Conservation (phyloP, 1,140 invertebrate genomes). For the Hyposmocoma kahamanoa region DNA sequence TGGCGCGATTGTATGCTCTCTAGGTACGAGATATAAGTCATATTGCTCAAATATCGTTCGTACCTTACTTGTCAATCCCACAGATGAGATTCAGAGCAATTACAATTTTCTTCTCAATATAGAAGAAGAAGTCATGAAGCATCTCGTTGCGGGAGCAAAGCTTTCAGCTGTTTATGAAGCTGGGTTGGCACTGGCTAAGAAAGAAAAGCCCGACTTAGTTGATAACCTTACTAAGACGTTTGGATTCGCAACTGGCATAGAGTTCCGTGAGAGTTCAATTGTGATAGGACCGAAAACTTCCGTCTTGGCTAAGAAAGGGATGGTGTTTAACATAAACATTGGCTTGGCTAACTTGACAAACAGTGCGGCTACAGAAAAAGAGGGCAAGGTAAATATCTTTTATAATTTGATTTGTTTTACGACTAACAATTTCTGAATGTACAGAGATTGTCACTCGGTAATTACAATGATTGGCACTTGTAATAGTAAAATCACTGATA, state of each 20-base stretch:
- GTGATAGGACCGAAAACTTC: constrained; percentile 93
- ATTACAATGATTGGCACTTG: no score
- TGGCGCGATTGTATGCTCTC: constrained; percentile 95
- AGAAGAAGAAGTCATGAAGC: constrained; percentile 94
- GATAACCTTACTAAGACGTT: constrained; percentile 96
- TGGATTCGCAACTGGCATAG: constrained; percentile 98
- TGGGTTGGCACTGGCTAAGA: constrained; percentile 88
- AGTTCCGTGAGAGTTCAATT: constrained; percentile 96
- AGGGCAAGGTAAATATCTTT: constrained; percentile 81
- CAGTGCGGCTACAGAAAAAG: constrained; percentile 86
- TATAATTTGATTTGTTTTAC: no score
- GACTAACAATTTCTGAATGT: no score
- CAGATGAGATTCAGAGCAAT: constrained; percentile 85
- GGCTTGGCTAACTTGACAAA: constrained; percentile 94
- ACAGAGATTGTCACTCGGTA: no score
- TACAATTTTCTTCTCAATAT: constrained; percentile 95
- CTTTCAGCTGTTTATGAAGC: constrained; percentile 93
- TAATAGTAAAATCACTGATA: no score
- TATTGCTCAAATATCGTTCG: constrained; percentile 99
- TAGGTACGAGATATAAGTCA: constrained; percentile 96
- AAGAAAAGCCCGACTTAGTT: constrained; percentile 88
- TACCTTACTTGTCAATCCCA: constrained; percentile 97
- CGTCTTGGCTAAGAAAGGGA: constrained; percentile 89
- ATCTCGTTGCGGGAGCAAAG: constrained; percentile 87
- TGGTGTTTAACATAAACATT: constrained; percentile 98